These are phyloP conservation scores for Kuschelorhynchus macadamiae DNA, from an alignment of 2,888 invertebrate genomes.

Conservation along the genomic window DNA sequence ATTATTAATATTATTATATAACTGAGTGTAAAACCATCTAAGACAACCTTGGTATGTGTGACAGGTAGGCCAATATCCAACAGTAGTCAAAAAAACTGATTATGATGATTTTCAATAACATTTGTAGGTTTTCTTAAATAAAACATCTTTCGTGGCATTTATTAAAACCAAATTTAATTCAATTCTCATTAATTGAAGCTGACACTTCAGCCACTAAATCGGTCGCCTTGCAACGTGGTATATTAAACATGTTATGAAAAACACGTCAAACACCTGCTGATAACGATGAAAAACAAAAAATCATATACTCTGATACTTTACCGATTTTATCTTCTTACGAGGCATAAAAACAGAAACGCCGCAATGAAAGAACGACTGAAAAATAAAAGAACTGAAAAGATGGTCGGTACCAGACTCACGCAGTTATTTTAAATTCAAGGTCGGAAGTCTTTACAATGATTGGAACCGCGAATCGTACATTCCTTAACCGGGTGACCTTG, in stretches of 20 bases:
- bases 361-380: constrained; percentile 22
- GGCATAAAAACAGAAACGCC: constrained; percentile 23
- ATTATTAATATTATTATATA: too few species aligned
- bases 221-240: background rate
- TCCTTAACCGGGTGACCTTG: constrained; percentile 61
- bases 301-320: constrained; percentile 19
- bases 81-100: too few species aligned
- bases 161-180: too few species aligned
- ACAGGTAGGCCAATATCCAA: too few species aligned
- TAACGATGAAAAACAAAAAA: constrained; percentile 24
- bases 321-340: constrained; percentile 27
- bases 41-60: too few species aligned
- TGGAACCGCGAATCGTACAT: constrained; percentile 62
- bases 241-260: constrained; percentile 14
- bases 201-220: too few species aligned
- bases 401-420: constrained; percentile 31
- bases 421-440: constrained; percentile 46
- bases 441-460: constrained; percentile 36
- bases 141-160: too few species aligned
- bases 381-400: constrained; percentile 28
- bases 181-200: too few species aligned
- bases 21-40: too few species aligned
- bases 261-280: constrained; percentile 37
- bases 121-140: too few species aligned
- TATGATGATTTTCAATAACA: too few species aligned